Conservation (phyloP, 2,113 vertebrate species). For the Trochalopteron elliotii region DNA sequence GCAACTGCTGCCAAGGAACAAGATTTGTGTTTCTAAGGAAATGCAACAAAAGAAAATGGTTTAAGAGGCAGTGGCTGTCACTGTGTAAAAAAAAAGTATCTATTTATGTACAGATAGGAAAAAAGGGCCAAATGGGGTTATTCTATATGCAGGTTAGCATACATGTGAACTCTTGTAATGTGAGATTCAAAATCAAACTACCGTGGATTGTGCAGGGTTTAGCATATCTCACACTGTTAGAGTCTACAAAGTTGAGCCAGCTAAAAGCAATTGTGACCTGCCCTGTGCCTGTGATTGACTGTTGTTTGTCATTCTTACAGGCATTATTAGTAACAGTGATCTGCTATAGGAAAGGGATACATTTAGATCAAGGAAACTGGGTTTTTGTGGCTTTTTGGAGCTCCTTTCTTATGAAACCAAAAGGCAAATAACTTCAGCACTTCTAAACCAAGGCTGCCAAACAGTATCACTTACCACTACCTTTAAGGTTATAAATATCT, state of each 20-base stretch:
- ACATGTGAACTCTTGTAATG: conserved; percentile 52
- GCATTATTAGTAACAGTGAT: conserved; percentile 47
- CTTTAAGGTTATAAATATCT: conserved; percentile 53
- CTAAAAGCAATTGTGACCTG: conserved; percentile 57
- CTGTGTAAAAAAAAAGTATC: conserved; percentile 51
- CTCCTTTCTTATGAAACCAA: conserved; percentile 2
- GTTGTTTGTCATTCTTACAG: conserved; percentile 55
- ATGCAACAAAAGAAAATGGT: conserved; percentile 80
- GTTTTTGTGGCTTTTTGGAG: conserved; percentile 27
- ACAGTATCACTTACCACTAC: conserved; percentile 22
- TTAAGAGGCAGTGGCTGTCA: conserved; percentile 74
- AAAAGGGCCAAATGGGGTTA: conserved; percentile 64
- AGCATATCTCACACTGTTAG: conserved; percentile 41
- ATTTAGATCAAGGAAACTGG: conserved; percentile 31
- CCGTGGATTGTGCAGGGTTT: conserved; percentile 54
- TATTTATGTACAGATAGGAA: conserved; percentile 50
- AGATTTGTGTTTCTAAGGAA: conserved; percentile 87
- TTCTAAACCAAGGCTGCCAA: conserved; percentile 30
- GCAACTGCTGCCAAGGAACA: conserved; percentile 77
- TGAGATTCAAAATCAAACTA: conserved; percentile 67
- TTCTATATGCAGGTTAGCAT: conserved; percentile 61
- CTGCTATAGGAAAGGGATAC: conserved; percentile 31
- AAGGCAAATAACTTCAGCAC: conserved; percentile 2
- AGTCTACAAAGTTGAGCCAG: conserved; percentile 48
- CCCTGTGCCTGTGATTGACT: conserved; percentile 31